phyloP scores from a whole-genome alignment of 2,888 invertebrate genomes.

The Ectemnius lituratus region DNA sequence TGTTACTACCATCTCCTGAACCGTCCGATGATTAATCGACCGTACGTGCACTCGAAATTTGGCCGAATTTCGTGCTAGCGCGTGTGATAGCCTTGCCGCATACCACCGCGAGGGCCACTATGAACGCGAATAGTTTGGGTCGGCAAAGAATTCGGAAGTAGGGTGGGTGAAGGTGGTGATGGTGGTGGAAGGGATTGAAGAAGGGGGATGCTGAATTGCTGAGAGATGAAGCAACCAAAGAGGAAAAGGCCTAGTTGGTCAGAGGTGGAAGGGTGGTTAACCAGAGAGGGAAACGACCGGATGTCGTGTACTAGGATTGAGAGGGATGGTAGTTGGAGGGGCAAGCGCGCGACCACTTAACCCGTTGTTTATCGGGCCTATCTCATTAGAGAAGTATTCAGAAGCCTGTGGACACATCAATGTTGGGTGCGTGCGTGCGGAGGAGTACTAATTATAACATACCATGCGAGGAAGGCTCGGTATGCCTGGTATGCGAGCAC shows the following conservation, averaged over 20 bases:
- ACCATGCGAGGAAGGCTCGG: conserved; percentile 62
- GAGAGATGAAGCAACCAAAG: neutral
- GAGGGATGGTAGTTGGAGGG: neutral
- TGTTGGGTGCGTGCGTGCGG: conserved; percentile 60
- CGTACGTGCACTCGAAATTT: too few relatives aligned
- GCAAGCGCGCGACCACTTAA: conserved; percentile 42
- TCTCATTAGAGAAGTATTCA: conserved; percentile 66
- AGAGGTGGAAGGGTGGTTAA: neutral
- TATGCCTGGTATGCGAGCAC: conserved; percentile 59
- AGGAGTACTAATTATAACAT: conserved; percentile 70
- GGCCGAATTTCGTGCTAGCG: too few relatives aligned
- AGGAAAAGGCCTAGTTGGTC: neutral
- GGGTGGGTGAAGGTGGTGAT: neutral
- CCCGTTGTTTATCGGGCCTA: conserved; percentile 57
- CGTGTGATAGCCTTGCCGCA: too few relatives aligned
- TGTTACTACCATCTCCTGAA: neutral
- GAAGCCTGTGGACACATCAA: conserved; percentile 60
- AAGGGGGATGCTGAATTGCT: too few relatives aligned
- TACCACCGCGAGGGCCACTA: neutral
- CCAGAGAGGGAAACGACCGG: neutral
- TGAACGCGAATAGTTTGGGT: neutral
- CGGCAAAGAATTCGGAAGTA: neutral
- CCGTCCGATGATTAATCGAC: neutral
- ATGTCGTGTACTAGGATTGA: neutral
- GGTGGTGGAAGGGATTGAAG: neutral